Percentiles rank a stretch among this genome's conserved stretches.
These are phyloP conservation scores for Noctua pronuba DNA, from an alignment of 2,888 invertebrate genomes.

Conservation along the genomic window DNA sequence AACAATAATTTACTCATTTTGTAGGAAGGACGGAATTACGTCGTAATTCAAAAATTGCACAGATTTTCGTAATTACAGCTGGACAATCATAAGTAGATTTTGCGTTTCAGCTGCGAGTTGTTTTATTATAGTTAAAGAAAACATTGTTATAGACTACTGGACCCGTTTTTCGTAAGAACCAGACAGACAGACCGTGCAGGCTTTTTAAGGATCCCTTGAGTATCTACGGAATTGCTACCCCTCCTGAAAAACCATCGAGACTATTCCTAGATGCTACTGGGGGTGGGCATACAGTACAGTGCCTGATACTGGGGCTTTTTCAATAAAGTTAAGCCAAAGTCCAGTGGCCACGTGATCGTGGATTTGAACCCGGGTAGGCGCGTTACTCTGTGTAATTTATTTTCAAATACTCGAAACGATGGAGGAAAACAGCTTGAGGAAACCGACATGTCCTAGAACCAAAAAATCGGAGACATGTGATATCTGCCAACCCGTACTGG, in stretches of 20 bases:
- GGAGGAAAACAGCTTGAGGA: not conserved
- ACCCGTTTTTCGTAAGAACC: not conserved
- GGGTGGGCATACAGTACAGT: no score
- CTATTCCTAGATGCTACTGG: not conserved
- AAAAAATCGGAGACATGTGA: not conserved
- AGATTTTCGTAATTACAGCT: slow-evolving; percentile 53
- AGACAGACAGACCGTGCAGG: not conserved
- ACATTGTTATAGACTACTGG: not conserved
- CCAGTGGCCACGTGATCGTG: not conserved
- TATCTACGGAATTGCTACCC: not conserved
- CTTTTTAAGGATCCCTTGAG: not conserved
- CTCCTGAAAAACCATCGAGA: not conserved
- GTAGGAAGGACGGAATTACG: slow-evolving; percentile 38
- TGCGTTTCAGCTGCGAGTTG: not conserved
- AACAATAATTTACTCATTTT: slow-evolving; percentile 50
- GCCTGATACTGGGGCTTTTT: not conserved
- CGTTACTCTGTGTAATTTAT: not conserved
- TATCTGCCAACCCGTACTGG: not conserved
- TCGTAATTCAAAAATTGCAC: slow-evolving; percentile 58
- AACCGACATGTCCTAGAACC: not conserved
- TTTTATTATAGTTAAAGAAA: not conserved
- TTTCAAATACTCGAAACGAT: not conserved
- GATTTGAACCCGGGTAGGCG: not conserved
- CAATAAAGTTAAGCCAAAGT: not conserved
- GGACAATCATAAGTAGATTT: slow-evolving; percentile 46